Conservation (phyloP, 2,888 invertebrate genomes). For the Seira sanloemensis region DNA sequence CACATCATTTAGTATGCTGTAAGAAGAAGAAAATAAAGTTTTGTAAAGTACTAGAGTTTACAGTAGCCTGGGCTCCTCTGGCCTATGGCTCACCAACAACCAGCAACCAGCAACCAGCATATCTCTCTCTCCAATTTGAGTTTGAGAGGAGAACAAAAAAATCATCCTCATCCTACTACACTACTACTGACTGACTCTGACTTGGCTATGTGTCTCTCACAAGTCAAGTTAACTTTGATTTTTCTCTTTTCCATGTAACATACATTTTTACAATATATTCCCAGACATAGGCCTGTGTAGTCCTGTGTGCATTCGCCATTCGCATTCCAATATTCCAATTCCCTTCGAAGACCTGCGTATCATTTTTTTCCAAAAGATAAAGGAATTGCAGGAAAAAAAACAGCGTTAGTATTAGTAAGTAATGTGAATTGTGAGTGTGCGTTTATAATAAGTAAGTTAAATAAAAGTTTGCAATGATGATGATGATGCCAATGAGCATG, state of each 20-base stretch:
- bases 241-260: neutral
- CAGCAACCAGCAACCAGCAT: no score
- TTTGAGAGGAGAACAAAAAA: neutral
- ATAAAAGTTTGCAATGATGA: neutral
- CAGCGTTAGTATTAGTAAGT: neutral
- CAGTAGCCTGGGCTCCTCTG: no score
- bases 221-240: slow-evolving; percentile 3
- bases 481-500: no score
- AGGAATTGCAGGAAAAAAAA: no score
- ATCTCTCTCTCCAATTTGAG: slow-evolving; percentile 5
- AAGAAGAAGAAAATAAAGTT: neutral
- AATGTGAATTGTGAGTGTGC: no score
- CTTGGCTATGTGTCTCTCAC: slow-evolving; percentile 15
- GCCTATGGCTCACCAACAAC: no score
- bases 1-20: slow-evolving; percentile 13
- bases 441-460: neutral
- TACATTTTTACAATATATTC: neutral
- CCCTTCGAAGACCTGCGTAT: no score
- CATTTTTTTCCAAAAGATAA: no score
- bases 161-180: neutral
- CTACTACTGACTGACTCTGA: no score
- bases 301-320: no score
- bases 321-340: no score
- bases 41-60: slow-evolving; percentile 6
- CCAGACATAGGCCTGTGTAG: no score